phyloP scores from a whole-genome alignment of 2,113 vertebrate species.

The Oreochromis niloticus region DNA sequence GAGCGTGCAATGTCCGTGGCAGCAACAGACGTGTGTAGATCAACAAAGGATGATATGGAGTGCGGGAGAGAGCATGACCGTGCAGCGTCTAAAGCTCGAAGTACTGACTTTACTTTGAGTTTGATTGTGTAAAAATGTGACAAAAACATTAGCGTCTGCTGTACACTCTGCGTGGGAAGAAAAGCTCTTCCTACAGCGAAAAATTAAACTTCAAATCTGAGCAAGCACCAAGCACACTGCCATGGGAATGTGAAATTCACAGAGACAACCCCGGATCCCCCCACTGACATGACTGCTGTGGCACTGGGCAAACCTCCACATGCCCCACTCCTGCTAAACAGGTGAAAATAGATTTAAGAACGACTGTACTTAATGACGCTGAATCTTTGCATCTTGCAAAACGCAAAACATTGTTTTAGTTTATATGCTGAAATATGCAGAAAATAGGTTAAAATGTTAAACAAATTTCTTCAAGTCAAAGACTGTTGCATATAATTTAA shows the following conservation, averaged over 20 bases:
- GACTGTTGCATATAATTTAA: background rate
- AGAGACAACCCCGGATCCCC: fast-evolving
- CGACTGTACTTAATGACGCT: background rate
- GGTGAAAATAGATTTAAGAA: background rate
- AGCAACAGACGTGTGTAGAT: background rate
- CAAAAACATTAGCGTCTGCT: background rate
- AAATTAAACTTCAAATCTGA: background rate
- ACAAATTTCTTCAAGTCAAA: background rate
- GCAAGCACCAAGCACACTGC: background rate
- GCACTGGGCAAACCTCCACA: background rate
- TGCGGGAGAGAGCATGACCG: background rate
- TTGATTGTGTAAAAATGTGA: background rate
- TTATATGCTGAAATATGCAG: background rate
- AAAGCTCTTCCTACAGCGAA: background rate
- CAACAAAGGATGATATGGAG: background rate
- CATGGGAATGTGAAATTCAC: background rate
- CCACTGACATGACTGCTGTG: background rate
- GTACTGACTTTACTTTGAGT: background rate
- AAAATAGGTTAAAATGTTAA: background rate
- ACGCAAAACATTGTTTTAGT: background rate
- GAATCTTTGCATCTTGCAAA: background rate
- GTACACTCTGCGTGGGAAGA: fast-evolving
- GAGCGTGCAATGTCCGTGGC: fast-evolving
- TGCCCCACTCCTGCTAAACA: background rate
- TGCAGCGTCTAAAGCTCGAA: background rate